These are phyloP conservation scores for Callimorpha dominula DNA, from an alignment of 2,888 invertebrate species.

Conservation along the genomic window DNA sequence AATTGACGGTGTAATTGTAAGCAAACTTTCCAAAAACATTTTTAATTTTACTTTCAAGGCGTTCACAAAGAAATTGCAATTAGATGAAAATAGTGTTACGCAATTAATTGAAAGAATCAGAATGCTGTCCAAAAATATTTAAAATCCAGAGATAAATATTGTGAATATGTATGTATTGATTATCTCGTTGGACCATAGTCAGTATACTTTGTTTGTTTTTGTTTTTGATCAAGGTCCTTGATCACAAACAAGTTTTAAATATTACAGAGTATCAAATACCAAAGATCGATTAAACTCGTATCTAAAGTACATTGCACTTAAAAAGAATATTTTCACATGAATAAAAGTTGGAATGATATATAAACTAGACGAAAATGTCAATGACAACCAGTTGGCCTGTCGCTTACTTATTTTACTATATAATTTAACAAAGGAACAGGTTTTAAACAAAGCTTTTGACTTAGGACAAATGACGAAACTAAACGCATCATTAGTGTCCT, in stretches of 20 bases:
- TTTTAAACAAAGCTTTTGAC: slow-evolving; percentile 4
- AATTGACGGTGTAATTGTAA: too few species aligned
- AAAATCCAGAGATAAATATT: not conserved
- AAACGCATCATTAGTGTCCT: not conserved
- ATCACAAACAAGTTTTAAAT: not conserved
- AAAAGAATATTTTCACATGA: slow-evolving; percentile 5
- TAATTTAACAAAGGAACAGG: not conserved
- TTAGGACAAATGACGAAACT: not conserved
- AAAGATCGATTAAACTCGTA: not conserved
- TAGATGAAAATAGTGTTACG: too few species aligned
- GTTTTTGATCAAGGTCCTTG: not conserved
- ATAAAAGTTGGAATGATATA: slow-evolving; percentile 6
- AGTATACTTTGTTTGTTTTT: too few species aligned
- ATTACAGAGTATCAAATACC: not conserved
- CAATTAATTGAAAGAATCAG: too few species aligned
- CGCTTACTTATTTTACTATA: not conserved
- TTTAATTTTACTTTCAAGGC: too few species aligned
- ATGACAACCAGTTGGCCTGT: slow-evolving; percentile 13
- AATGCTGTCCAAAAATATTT: not conserved
- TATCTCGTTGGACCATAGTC: not conserved
- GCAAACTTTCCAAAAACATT: too few species aligned
- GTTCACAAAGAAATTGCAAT: too few species aligned
- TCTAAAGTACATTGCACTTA: not conserved
- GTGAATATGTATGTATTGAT: not conserved
- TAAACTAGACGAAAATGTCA: slow-evolving; percentile 1